Conservation (phyloP, 2,113 vertebrate species). For the Malurus alboscapulatus region DNA sequence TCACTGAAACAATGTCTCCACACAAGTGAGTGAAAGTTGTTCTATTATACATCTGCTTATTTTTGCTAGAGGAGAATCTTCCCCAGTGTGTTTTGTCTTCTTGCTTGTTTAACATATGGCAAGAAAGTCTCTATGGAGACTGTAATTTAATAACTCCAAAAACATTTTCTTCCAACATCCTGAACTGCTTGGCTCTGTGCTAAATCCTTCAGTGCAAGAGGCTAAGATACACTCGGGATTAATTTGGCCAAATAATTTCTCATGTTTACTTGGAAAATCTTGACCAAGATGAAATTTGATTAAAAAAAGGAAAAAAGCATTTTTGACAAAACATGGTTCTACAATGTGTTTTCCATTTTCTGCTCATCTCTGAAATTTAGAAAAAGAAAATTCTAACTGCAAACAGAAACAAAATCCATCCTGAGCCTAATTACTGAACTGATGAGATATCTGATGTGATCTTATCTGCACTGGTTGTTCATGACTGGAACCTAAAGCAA, state of each 20-base stretch:
- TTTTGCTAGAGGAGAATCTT: not conserved
- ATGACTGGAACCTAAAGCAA: not conserved
- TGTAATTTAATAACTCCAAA: slow-evolving; percentile 26
- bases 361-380: not conserved
- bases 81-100: slow-evolving; percentile 12
- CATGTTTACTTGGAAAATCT: slow-evolving; percentile 38
- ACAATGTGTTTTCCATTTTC: slow-evolving; percentile 27
- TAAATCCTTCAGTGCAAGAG: not conserved
- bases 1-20: not conserved
- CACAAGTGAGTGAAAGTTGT: not conserved
- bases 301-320: not conserved
- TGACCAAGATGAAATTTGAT: not conserved
- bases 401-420: not conserved
- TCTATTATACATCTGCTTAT: not conserved
- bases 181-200: slow-evolving; percentile 2
- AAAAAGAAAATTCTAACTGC: not conserved
- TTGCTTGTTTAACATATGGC: slow-evolving; percentile 18
- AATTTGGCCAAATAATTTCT: not conserved
- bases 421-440: not conserved
- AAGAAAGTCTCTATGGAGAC: slow-evolving; percentile 27
- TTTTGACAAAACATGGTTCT: not conserved
- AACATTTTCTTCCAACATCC: not conserved
- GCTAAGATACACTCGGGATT: not conserved
- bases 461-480: not conserved
- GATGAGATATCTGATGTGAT: not conserved